phyloP scores from a whole-genome alignment of 1,140 invertebrate genomes.

The Homalodisca vitripennis region DNA sequence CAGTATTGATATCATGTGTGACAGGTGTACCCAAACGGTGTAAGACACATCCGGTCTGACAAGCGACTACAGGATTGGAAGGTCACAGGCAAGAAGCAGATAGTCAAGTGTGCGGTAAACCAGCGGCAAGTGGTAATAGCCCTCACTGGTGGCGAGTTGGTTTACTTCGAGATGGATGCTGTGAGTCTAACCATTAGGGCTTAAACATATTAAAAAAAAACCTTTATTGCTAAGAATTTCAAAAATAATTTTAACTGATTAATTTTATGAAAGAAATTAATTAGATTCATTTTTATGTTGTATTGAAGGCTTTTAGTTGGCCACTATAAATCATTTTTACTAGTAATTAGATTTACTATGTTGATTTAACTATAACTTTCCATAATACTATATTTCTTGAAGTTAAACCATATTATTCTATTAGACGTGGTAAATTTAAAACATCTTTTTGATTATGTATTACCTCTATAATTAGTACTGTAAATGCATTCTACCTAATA shows the following conservation, averaged over 20 bases:
- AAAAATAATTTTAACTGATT: neutral
- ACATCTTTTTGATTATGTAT: too few relatives aligned
- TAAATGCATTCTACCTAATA: too few relatives aligned
- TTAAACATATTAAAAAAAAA: neutral
- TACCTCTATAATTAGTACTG: too few relatives aligned
- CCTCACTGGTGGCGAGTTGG: slow-evolving; percentile 93
- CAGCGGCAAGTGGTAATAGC: slow-evolving; percentile 98
- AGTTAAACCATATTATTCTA: too few relatives aligned
- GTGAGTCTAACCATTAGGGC: slow-evolving; percentile 65
- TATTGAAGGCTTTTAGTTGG: too few relatives aligned
- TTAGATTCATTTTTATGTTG: too few relatives aligned
- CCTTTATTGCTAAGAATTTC: neutral
- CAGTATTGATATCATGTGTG: slow-evolving; percentile 34
- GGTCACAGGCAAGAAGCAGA: slow-evolving; percentile 94
- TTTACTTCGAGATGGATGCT: slow-evolving; percentile 99
- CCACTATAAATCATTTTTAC: too few relatives aligned
- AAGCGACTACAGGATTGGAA: slow-evolving; percentile 99
- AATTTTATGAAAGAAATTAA: too few relatives aligned
- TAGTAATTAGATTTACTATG: too few relatives aligned
- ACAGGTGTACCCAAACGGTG: slow-evolving; percentile 95
- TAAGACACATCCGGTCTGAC: slow-evolving; percentile 92
- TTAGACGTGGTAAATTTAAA: too few relatives aligned
- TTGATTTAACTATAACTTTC: too few relatives aligned
- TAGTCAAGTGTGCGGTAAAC: slow-evolving; percentile 98
- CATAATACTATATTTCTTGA: too few relatives aligned